Conservation (phyloP, 2,113 vertebrate species). For the Zosterops pallidus region DNA sequence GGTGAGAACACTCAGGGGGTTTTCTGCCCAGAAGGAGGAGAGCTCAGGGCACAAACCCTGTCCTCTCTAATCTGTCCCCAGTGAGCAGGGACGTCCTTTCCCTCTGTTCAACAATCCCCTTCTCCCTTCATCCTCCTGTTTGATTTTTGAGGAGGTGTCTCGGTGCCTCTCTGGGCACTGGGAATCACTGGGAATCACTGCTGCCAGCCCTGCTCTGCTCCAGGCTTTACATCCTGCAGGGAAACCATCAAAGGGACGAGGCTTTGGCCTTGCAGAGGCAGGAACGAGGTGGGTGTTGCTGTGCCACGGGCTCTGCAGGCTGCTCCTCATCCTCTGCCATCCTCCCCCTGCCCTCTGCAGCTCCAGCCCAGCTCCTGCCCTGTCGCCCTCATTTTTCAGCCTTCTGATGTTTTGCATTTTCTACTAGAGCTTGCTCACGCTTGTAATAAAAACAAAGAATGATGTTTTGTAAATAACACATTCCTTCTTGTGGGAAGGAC, state of each 20-base stretch:
- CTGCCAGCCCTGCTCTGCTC: conserved; percentile 44
- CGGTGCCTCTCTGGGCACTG: conserved; percentile 25
- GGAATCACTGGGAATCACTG: conserved; percentile 36
- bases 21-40: neutral
- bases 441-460: too few species aligned
- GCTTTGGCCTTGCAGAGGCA: neutral
- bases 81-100: neutral
- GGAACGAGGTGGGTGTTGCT: neutral
- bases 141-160: conserved; percentile 19
- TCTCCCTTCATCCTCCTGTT: neutral
- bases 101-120: neutral
- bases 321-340: neutral
- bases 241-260: conserved; percentile 12
- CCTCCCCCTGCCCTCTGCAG: neutral
- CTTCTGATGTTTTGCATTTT: too few species aligned
- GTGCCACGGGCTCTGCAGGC: neutral
- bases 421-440: too few species aligned
- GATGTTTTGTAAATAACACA: too few species aligned
- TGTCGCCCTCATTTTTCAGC: too few species aligned
- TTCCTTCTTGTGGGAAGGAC: too few species aligned
- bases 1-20: neutral
- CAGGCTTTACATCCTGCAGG: conserved; percentile 29
- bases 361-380: neutral
- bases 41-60: neutral
- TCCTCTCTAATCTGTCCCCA: neutral